Base-by-base conservation (phyloP, 2,113 vertebrate genomes). In the Microtus montanus region DNA sequence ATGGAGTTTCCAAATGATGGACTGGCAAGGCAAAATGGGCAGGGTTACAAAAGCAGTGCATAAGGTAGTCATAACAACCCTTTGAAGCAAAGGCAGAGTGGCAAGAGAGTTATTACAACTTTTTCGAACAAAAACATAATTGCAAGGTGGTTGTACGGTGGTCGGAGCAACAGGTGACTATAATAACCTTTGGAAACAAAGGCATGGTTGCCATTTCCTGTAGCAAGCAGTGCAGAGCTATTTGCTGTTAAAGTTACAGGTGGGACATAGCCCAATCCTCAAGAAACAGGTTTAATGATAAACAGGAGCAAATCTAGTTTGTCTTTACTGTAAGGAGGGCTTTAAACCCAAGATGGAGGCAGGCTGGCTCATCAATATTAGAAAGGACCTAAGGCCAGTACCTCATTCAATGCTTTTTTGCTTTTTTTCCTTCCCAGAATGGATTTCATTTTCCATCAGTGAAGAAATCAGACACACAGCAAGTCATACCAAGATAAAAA, bases 391-490 rank as follows among this genome's bases (percentile, higher is more conserved):
- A 44, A 28, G 83, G 9, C 63, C 63, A 66, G 82, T 20, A 47
- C 8, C 41, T 30, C 28, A 52, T 11, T 17, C 41, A n/a, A 66
- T 93, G 15, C 17, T 84, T 83, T 75, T 82, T 38, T 70, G 15
- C 17, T 84, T 83, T 75, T 82, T 38, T 70, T 17, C 61, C 13
- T 44, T 91, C 86, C 63, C 41, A 75, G 14, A 24, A 73, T 15
- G 89, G 44, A 96, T 89, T 89, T 87, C n/a, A 80, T 91, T 93
- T 84, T 38, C 63, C 61, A 64, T 73, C 20, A 17, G 41, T 78
- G 68, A 95, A n/a, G 44, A 95, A 95, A 93, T 63, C 61, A 93
- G 61, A 91, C 13, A 41, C n/a, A 58, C 38, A 66, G 54, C 52
- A 73, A 89, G 47, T 71, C 44, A 88, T 47, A 86, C 2, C 8